phyloP scores from a whole-genome alignment of 1,140 invertebrate species.

The Contarinia nasturtii region DNA sequence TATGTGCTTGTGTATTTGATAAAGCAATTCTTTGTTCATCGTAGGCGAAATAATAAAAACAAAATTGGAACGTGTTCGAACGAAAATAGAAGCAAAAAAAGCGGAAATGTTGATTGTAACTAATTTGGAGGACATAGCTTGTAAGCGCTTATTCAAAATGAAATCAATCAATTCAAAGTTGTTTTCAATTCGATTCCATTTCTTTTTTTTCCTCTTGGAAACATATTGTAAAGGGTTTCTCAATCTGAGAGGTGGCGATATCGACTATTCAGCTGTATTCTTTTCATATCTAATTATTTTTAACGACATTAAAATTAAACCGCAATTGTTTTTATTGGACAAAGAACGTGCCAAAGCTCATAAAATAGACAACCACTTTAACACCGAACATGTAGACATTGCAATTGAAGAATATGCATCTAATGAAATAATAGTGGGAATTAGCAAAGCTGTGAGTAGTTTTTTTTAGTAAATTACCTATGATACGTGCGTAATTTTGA shows the following conservation, averaged over 20 bases:
- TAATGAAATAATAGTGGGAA: constrained; percentile 26
- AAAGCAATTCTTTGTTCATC: too few species aligned
- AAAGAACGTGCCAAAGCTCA: constrained; percentile 28
- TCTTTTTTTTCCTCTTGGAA: too few species aligned
- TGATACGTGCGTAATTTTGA: not conserved
- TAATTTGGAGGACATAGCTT: constrained; percentile 76
- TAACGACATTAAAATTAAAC: constrained; percentile 24
- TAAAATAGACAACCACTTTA: constrained; percentile 38
- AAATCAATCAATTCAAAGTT: not conserved
- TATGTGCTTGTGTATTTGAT: too few species aligned
- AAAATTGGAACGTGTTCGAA: constrained; percentile 43
- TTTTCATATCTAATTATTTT: constrained; percentile 69
- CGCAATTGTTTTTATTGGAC: constrained; percentile 52
- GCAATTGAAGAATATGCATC: constrained; percentile 34
- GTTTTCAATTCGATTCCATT: not conserved
- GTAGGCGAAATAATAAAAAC: constrained; percentile 22
- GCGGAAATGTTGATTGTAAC: constrained; percentile 49
- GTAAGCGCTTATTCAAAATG: constrained; percentile 26
- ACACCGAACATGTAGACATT: constrained; percentile 27
- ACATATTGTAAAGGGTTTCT: constrained; percentile 3
- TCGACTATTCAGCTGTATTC: constrained; percentile 85
- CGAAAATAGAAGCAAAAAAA: constrained; percentile 46
- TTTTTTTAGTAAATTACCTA: not conserved
- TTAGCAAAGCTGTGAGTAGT: constrained; percentile 4
- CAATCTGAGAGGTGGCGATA: constrained; percentile 78